These are phyloP conservation scores for Ailurus styani DNA, from an alignment of 2,113 vertebrate species.

Conservation along the genomic window DNA sequence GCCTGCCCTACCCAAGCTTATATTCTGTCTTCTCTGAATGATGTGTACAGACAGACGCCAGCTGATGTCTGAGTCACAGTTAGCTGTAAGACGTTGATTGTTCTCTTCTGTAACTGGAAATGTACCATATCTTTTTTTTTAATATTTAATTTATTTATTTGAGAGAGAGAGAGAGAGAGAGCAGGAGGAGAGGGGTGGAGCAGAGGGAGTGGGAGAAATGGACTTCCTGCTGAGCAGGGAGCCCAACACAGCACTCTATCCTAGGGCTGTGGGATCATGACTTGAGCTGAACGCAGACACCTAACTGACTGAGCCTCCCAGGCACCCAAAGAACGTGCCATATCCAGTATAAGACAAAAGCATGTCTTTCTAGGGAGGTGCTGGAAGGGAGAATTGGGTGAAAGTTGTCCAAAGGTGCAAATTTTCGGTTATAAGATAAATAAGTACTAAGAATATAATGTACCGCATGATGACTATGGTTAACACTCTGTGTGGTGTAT, in stretches of 20 bases:
- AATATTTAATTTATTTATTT: no score
- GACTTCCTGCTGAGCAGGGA: no score
- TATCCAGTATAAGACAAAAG: not conserved
- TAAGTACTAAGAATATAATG: not conserved
- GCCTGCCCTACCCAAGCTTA: not conserved
- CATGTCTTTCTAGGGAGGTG: not conserved
- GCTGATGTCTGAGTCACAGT: not conserved
- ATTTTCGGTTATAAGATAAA: not conserved
- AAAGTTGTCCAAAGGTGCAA: not conserved
- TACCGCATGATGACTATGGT: not conserved
- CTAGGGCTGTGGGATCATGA: no score
- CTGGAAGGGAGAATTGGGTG: not conserved
- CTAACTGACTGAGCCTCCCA: no score
- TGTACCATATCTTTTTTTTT: not conserved
- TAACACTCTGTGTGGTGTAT: not conserved
- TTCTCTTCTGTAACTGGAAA: not conserved
- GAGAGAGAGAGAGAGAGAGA: no score
- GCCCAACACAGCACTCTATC: no score
- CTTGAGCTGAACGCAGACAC: no score
- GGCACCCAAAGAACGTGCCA: not conserved
- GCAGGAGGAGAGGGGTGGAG: no score
- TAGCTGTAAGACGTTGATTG: not conserved
- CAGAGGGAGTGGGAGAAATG: no score
- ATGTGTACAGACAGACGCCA: not conserved
- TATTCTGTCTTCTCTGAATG: not conserved